These are phyloP conservation scores for Bursaphelenchus mucronatus DNA, from an alignment of 1,140 invertebrate genomes.

Conservation along the genomic window DNA sequence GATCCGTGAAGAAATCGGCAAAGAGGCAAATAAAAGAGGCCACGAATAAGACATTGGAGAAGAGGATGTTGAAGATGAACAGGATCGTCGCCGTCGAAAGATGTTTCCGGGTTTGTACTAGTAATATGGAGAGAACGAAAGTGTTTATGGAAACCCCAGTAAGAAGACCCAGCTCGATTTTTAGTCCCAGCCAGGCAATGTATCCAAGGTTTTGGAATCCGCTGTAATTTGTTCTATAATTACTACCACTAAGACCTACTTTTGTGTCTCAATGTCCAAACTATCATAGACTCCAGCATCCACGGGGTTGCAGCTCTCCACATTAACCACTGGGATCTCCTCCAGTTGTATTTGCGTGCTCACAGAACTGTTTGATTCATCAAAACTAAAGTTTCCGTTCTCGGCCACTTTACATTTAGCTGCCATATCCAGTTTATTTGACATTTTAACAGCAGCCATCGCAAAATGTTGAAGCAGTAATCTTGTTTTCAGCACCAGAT, in stretches of 20 bases:
- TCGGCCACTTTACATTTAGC: constrained; percentile 40
- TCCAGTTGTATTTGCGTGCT: too few relatives aligned
- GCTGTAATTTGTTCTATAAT: constrained; percentile 28
- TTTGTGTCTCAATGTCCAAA: constrained; percentile 19
- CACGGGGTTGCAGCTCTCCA: constrained; percentile 29
- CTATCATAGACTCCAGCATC: constrained; percentile 31
- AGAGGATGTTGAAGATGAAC: constrained; percentile 59
- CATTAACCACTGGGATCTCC: background rate
- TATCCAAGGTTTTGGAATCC: constrained; percentile 32
- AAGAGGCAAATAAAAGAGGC: constrained; percentile 57
- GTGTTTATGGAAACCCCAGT: constrained; percentile 48
- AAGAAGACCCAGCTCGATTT: constrained; percentile 41
- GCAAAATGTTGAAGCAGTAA: constrained; percentile 58
- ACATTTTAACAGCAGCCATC: constrained; percentile 52
- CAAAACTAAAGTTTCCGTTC: constrained; percentile 27
- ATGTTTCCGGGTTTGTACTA: constrained; percentile 48
- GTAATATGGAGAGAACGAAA: constrained; percentile 39
- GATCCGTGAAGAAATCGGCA: constrained; percentile 42
- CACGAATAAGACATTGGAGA: constrained; percentile 58
- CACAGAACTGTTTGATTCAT: constrained; percentile 20
- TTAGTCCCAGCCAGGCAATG: constrained; percentile 38
- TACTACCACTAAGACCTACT: constrained; percentile 5
- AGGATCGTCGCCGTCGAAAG: constrained; percentile 59
- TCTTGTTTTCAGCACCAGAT: constrained; percentile 57
- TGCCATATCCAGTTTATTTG: constrained; percentile 29